Evolutionary conservation across 2,888 invertebrate species (phyloP), one percentile per base, ranked within the genome.

Genomic region (Nymphalis c-album): DNA sequence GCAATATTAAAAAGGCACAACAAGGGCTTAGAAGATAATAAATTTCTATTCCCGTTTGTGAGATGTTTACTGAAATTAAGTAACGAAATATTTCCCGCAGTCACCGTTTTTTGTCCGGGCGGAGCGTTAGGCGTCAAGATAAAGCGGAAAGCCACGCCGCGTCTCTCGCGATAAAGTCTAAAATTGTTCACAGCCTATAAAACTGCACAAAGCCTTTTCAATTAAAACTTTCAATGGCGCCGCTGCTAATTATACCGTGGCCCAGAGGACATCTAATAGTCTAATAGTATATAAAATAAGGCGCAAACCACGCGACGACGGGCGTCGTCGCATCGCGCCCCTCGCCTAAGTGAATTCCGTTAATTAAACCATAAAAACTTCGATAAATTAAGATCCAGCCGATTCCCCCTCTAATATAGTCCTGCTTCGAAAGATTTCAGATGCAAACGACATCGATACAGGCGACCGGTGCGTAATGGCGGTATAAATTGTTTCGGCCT

Each of bases 331-430:
- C 62, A 80, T 79, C 75, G 73, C 78, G 74, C 78, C 79, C 77
- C 78, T 74, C 82, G 82, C 82, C 87, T 91, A 92, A 92, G 92
- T 92, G 92, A 92, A 92, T 93, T 92, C 91, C 88, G 92, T 92
- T 93, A 93, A 93, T 93, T 93, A 93, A 93, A 93, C 92, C 92
- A 92, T 93, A 93, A 93, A 93, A 93, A 93, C 88, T 92, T 92
- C 92, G 86, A 92, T 93, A 93, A 93, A 93, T 93, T 92, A 92
- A 92, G 91, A 92, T 91, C 89, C 87, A 87, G 90, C 90, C 92
- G 85, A 90, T 92, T 91, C 90, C 90, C 91, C 90, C 85, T 85
- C 83, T 90, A 90, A 90, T 91, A 91, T 84, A 88, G 87, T 75
- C 73, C 71, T 74, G 74, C 67, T 82, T 86, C 81, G 83, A 85